Evolutionary conservation across 1,140 invertebrate species (phyloP), one percentile per base, ranked within the genome.

Genomic region (Penaeus japonicus): DNA sequence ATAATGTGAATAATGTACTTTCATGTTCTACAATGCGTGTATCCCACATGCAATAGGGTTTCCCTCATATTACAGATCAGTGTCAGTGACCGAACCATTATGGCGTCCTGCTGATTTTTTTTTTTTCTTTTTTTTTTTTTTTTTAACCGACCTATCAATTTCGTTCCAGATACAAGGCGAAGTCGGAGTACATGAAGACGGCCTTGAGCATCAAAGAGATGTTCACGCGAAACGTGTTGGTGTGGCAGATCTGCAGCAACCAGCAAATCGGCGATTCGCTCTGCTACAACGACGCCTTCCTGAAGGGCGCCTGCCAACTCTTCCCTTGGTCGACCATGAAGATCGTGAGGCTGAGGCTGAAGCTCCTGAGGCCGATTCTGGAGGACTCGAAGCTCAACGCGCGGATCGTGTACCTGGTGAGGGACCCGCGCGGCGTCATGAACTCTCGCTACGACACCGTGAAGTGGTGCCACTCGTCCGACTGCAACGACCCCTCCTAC

Each of bases 291-390:
- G 62, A 87, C 0, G 47, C 89, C 30, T 91, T 91, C 84, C 53
- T 91, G 20, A 73, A 59, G n/a, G 59, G 65, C 17, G 79, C 90
- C 92, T 98, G 97, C 93, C 94, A 94, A 91, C 93, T 97, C 82
- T 97, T 97, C 92, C 96, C 96, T 35, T 96, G 97, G 92, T 96
- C 97, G 91, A 96, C 95, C 80, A 96, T 97, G 96, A 98, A 98
- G 93, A 94, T 96, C 82, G 96, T 97, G 2, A 93, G 96, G 80
- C 92, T 97, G 79, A 94, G 96, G 90, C 93, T 97, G 90, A 93
- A 94, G 53, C 94, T 96, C 3, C 94, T 96, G 54, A 95, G 96
- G 91, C 93, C 94, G 75, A 92, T 97, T 57, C 93, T 97, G 47
- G 93, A 95, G 86, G 95, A 96, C 92, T 93, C 95, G 92, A 93